Percentiles rank a stretch among this genome's conserved stretches.
These are phyloP conservation scores for Pseudocheirus occidentalis DNA, from an alignment of 2,797 vertebrate genomes.

Conservation along the genomic window DNA sequence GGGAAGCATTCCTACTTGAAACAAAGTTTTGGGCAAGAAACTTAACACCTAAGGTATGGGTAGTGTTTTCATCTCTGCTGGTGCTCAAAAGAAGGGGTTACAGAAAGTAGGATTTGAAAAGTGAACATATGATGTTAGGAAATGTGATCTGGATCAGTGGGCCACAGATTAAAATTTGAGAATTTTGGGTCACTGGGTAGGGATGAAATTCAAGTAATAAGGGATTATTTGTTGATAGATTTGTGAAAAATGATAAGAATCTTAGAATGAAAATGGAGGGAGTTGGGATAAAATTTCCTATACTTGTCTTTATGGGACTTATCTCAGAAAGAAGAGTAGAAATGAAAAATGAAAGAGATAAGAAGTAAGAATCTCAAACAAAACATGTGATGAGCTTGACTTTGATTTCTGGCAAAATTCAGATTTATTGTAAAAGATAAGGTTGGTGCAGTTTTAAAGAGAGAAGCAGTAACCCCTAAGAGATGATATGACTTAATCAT, in stretches of 20 bases:
- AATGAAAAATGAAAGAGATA: neutral
- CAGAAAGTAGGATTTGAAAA: neutral
- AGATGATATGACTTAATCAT: neutral
- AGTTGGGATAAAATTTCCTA: neutral
- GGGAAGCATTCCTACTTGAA: neutral
- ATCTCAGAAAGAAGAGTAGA: neutral
- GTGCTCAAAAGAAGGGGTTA: neutral
- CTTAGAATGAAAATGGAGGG: neutral
- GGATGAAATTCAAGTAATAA: neutral
- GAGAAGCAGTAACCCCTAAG: neutral
- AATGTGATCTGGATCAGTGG: neutral
- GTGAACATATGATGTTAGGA: neutral
- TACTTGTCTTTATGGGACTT: neutral
- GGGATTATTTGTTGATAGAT: neutral
- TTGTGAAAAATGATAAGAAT: neutral
- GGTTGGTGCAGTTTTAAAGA: neutral
- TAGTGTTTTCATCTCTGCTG: neutral
- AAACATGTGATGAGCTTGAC: neutral
- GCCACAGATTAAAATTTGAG: neutral
- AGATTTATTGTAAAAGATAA: neutral
- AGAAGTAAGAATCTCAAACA: neutral
- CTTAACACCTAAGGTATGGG: neutral
- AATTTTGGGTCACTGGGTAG: neutral
- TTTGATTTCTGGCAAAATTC: neutral
- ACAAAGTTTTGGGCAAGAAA: neutral